Evolutionary conservation across 2,113 vertebrate genomes (phyloP), one percentile per base, ranked within the genome.

Genomic region (Merops nubicus): DNA sequence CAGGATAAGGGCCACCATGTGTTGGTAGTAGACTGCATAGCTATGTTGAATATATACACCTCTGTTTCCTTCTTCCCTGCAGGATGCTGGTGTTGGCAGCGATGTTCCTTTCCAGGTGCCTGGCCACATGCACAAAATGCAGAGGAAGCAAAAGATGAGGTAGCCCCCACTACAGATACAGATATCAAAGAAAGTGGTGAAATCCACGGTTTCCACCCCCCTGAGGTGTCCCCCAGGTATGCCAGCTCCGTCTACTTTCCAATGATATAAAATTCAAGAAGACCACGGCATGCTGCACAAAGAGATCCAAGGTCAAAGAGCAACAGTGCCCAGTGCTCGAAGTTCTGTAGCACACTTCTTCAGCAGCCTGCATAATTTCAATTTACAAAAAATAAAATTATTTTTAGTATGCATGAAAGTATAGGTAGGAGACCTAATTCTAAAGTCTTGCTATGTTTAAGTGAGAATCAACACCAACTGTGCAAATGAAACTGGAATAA

Each of bases 401-500:
- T 47, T 73, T 72, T 68, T 53, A 25, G 21, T 16, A 57, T 53
- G 5, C 9, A 23, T 57, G 33, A 48, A 72, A 75, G 7, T 78
- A 38, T 33, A 78, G 40, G 21, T 29, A 17, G 15, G 33, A 80
- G 34, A 54, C 14, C 10, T 60, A 60, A 68, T 34, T 63, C 38
- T 68, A 11, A 64, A 54, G 8, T 80, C 73, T 54, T 88, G 8
- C n/a, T 42, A 3, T 56, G 43, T 82, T 78, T 79, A 64, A 84
- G 15, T 79, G 60, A 81, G 22, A 86, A 70, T 57, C 10, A 42
- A 22, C 17, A 79, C 53, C 62, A 62, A 1, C 31, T 65, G 57
- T 63, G n/a, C 40, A 79, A 93, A 83, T 60, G 34, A 79, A 93
- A 70, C 26, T 56, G 17, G 12, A 91, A 74, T 81, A 88, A 54